Evolutionary conservation across 2,113 vertebrate genomes (phyloP).

Genomic region (Myrmecobius fasciatus): DNA sequence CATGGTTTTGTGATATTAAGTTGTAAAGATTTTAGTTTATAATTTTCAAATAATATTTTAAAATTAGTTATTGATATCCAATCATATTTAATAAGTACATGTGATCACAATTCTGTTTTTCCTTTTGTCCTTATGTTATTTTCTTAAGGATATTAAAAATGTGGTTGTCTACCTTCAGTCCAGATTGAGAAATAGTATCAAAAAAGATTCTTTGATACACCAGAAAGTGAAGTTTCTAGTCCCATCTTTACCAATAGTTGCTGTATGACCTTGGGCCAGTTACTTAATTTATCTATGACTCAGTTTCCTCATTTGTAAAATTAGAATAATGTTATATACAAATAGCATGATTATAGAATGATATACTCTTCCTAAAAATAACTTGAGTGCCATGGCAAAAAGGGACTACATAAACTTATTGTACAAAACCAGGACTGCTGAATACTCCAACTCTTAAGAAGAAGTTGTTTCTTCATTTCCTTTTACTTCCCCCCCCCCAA

Average conservation of each 20-base stretch:
- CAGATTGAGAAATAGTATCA: background rate
- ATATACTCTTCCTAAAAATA: background rate
- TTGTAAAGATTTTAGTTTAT: background rate
- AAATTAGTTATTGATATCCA: background rate
- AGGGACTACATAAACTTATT: background rate
- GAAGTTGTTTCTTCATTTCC: conserved; percentile 69
- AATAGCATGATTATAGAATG: background rate
- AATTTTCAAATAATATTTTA: background rate
- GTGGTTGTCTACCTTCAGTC: background rate
- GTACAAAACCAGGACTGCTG: conserved; percentile 54
- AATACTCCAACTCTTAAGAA: conserved; percentile 54
- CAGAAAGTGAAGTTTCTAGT: background rate
- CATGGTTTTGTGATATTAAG: background rate
- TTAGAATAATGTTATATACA: background rate
- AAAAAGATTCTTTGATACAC: background rate
- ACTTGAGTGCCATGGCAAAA: background rate
- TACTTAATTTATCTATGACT: background rate
- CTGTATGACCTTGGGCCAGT: background rate
- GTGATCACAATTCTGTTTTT: background rate
- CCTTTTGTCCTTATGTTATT: background rate
- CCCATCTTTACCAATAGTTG: background rate
- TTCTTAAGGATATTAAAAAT: background rate
- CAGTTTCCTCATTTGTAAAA: conserved; percentile 30
- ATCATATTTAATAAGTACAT: background rate
- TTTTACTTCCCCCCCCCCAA: conserved; percentile 54